These are phyloP conservation scores for Lithodes maja DNA, from an alignment of 2,888 invertebrate genomes.

Conservation along the genomic window DNA sequence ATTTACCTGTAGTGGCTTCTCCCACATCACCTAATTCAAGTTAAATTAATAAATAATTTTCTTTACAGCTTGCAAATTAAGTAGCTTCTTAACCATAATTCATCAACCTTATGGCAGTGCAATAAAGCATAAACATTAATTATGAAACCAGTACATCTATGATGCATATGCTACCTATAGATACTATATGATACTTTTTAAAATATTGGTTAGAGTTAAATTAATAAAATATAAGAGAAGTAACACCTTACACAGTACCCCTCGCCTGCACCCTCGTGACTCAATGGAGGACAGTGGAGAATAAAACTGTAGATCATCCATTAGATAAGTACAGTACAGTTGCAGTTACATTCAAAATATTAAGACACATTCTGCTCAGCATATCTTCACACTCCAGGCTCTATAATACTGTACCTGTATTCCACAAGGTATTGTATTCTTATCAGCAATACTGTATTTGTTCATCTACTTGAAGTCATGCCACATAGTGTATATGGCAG, in stretches of 20 bases:
- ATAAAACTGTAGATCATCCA: not conserved
- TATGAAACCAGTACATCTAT: too few relatives aligned
- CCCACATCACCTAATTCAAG: too few relatives aligned
- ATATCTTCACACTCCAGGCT: not conserved
- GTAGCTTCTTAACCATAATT: too few relatives aligned
- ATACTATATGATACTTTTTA: not conserved
- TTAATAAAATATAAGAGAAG: not conserved
- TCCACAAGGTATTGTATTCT: not conserved
- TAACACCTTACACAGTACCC: not conserved
- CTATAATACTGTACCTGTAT: not conserved
- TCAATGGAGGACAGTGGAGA: not conserved
- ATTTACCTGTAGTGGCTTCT: too few relatives aligned
- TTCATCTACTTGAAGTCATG: slow-evolving; percentile 13
- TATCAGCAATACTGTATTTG: not conserved
- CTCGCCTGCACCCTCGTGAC: not conserved
- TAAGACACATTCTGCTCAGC: not conserved
- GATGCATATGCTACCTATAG: too few relatives aligned
- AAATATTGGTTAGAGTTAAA: not conserved
- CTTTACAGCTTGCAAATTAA: too few relatives aligned
- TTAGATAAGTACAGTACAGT: not conserved
- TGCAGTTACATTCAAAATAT: not conserved
- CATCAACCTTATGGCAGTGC: too few relatives aligned
- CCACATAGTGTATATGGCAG: slow-evolving; percentile 5
- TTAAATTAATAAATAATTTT: too few relatives aligned
- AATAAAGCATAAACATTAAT: too few relatives aligned